These are phyloP conservation scores for Drosophila tripunctata DNA, from an alignment of 2,888 invertebrate genomes.

Conservation along the genomic window DNA sequence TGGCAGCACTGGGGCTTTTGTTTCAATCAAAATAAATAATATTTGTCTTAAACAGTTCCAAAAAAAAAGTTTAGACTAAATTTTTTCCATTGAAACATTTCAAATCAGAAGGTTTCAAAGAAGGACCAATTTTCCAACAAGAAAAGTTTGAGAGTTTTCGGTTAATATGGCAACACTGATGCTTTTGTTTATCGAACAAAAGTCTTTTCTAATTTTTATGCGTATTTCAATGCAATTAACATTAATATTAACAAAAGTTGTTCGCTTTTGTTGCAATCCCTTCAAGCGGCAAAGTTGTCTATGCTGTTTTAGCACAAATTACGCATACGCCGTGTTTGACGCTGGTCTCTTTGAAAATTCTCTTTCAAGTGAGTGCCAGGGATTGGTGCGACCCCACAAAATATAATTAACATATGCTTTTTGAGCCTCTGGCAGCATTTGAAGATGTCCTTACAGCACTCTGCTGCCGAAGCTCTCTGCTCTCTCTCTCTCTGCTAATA, in stretches of 20 bases:
- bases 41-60: too few relatives aligned
- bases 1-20: too few relatives aligned
- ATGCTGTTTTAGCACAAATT: conserved; percentile 19
- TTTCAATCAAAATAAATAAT: too few relatives aligned
- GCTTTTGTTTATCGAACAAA: too few relatives aligned
- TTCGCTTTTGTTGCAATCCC: conserved; percentile 44
- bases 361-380: conserved; percentile 58
- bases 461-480: neutral
- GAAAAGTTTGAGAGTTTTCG: too few relatives aligned
- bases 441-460: conserved; percentile 52
- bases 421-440: conserved; percentile 47
- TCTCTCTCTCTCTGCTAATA: conserved; percentile 44
- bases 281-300: conserved; percentile 54
- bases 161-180: too few relatives aligned
- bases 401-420: conserved; percentile 75
- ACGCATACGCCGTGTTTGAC: conserved; percentile 48
- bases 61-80: too few relatives aligned
- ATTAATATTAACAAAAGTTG: conserved; percentile 46
- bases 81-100: too few relatives aligned
- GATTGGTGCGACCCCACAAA: conserved; percentile 14
- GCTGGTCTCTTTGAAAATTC: conserved; percentile 60
- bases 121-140: too few relatives aligned
- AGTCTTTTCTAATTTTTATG: too few relatives aligned
- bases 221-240: conserved; percentile 61
- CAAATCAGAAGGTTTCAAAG: too few relatives aligned